These are phyloP conservation scores for Globia sparganii DNA, from an alignment of 2,888 invertebrate species.

Conservation along the genomic window DNA sequence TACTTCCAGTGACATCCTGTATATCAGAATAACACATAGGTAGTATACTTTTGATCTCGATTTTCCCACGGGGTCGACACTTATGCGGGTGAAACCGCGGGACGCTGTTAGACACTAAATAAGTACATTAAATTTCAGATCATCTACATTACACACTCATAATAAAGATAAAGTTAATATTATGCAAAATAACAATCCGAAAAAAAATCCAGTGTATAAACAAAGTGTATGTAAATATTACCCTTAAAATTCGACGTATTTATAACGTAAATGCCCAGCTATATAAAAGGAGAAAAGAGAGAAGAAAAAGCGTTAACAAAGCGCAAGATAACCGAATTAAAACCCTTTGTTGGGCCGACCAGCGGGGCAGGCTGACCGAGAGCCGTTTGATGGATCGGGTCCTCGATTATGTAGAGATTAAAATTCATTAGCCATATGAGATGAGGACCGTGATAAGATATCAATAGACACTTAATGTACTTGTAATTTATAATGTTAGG, in stretches of 20 bases:
- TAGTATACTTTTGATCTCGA: neutral
- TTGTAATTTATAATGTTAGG: constrained; percentile 48
- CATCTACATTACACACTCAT: neutral
- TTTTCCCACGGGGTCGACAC: neutral
- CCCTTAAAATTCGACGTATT: constrained; percentile 42
- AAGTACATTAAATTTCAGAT: neutral
- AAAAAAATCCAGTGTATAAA: neutral
- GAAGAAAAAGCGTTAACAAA: constrained; percentile 86
- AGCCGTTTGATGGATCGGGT: constrained; percentile 84
- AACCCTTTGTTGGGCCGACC: constrained; percentile 83
- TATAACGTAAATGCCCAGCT: constrained; percentile 26
- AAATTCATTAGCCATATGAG: constrained; percentile 70
- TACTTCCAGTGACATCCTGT: too few species aligned
- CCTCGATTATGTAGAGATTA: constrained; percentile 74
- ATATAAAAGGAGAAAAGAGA: constrained; percentile 67
- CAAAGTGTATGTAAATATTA: constrained; percentile 7
- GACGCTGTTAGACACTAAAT: neutral
- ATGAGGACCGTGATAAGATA: constrained; percentile 55
- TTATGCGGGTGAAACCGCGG: neutral
- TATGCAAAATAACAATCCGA: neutral
- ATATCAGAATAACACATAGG: neutral
- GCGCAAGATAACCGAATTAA: constrained; percentile 85
- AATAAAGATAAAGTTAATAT: neutral
- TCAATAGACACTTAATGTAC: constrained; percentile 52
- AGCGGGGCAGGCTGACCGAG: constrained; percentile 67